These are phyloP conservation scores for Columba janthina DNA, from an alignment of 2,113 vertebrate genomes.

Conservation along the genomic window DNA sequence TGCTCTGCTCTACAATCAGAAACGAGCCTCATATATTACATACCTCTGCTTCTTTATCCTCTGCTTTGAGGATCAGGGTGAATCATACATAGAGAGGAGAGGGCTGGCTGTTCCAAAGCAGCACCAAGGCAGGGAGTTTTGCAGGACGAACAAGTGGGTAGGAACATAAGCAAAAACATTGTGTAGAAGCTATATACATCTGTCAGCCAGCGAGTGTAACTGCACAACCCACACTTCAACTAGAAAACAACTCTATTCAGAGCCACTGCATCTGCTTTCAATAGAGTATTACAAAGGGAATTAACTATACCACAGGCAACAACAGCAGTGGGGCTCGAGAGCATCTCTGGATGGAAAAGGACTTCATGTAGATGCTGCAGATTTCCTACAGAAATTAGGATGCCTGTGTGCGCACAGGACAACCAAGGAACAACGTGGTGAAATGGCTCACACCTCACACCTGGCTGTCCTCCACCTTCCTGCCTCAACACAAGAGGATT, in stretches of 20 bases:
- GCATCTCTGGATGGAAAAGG: not conserved
- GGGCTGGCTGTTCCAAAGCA: not conserved
- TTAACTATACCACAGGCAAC: not conserved
- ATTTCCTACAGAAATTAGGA: not conserved
- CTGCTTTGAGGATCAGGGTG: not conserved
- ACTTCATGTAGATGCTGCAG: not conserved
- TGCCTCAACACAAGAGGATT: accelerated
- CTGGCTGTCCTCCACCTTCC: not conserved
- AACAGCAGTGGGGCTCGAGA: not conserved
- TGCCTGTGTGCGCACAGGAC: no score
- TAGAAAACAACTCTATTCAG: not conserved
- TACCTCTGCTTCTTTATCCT: not conserved
- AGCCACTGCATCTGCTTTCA: constrained; percentile 28
- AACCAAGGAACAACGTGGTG: accelerated
- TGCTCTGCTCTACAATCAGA: not conserved
- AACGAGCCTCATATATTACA: not conserved
- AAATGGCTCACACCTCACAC: not conserved
- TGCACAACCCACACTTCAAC: not conserved
- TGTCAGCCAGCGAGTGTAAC: not conserved
- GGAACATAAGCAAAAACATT: not conserved
- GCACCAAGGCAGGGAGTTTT: not conserved
- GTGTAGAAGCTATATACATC: not conserved
- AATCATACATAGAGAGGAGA: accelerated
- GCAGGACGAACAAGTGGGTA: accelerated
- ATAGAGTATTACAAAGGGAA: constrained; percentile 1